Percentiles rank a stretch among this genome's conserved stretches.
Evolutionary conservation across 2,888 invertebrate species (phyloP).

Genomic region (Drosophila colorata): DNA sequence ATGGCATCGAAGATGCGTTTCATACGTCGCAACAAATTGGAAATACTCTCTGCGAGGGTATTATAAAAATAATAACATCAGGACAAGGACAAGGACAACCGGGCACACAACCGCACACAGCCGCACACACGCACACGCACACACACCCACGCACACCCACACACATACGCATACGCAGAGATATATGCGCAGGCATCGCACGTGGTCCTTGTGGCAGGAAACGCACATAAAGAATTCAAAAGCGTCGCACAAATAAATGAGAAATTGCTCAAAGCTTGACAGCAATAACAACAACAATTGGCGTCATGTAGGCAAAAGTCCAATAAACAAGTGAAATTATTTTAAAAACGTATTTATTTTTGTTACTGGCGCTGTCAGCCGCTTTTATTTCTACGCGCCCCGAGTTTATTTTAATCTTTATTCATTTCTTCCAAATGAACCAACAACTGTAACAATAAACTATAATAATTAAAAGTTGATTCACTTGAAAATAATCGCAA

Average conservation of each 20-base stretch:
- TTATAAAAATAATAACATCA: constrained; percentile 20
- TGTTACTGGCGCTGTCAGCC: not conserved
- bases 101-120: constrained; percentile 1
- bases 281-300: constrained; percentile 17
- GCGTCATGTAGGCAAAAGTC: constrained; percentile 19
- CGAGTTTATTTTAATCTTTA: constrained; percentile 1
- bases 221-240: constrained; percentile 27
- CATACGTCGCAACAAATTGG: not conserved
- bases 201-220: constrained; percentile 19
- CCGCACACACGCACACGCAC: constrained; percentile 6
- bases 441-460: not conserved
- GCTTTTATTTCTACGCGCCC: not conserved
- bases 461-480: constrained; percentile 30
- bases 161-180: not conserved
- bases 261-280: constrained; percentile 22
- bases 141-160: not conserved
- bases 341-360: constrained; percentile 4
- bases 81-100: constrained; percentile 7
- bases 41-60: constrained; percentile 2
- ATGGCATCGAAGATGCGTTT: too few species aligned
- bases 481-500: constrained; percentile 27
- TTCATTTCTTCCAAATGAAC: constrained; percentile 10
- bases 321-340: constrained; percentile 25
- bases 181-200: not conserved
- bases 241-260: constrained; percentile 35